Base-by-base conservation (phyloP, 2,113 vertebrate species). In the Amazona guildingii region DNA sequence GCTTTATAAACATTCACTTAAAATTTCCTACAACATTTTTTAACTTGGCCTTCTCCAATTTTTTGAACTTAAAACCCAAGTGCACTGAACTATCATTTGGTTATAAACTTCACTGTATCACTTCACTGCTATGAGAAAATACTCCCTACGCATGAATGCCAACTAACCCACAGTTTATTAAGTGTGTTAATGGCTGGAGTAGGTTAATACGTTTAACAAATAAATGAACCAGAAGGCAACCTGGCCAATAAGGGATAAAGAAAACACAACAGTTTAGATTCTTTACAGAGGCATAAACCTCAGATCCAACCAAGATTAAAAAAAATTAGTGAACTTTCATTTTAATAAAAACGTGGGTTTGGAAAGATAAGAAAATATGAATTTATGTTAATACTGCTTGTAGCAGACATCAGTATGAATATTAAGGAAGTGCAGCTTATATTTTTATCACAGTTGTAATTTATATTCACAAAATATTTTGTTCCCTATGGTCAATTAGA, bases 401-500 rank as follows among this genome's bases (percentile, higher is more conserved):
- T 91, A 90, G 79, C 55, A 95, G 83, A 67, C 82, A 93, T 73
- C 52, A 62, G n/a, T 68, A 43, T 69, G 73, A 97, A 94, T 94
- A 90, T 80, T 92, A 94, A 94, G 92, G 92, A 91, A 87, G 37
- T 70, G 28, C 29, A 82, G 48, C 35, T 87, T 94, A 81, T 90
- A 85, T 87, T 97, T 96, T 97, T 94, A 93, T 88, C 86, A 90
- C 86, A 62, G 73, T 89, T 95, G 87, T 91, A 95, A 93, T 93
- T 97, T 95, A 90, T 57, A 95, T 93, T 90, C 55, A 90, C 55
- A 94, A 88, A 96, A 81, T 90, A 81, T 83, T 95, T 95, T 86
- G 46, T 63, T 97, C 94, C 94, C 95, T 89, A 33, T 95, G 92
- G 92, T 97, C 95, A 96, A 94, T 94, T 95, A 94, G 77, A 81